Conservation (phyloP, 2,797 vertebrate genomes). For the Hyperoplus lanceolatus region DNA sequence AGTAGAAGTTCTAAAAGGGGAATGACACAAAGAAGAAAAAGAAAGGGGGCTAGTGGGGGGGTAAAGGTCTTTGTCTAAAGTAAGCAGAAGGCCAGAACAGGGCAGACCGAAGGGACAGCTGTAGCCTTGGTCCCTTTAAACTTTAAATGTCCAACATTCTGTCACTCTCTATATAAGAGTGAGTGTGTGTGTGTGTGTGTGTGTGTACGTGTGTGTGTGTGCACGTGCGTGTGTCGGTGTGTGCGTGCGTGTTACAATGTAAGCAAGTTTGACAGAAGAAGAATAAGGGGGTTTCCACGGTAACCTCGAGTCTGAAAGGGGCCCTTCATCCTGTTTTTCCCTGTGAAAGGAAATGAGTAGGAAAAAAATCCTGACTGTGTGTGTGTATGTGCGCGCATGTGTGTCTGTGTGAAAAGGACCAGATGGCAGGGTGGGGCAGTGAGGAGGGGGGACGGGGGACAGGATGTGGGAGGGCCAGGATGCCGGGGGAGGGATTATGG, state of each 20-base stretch:
- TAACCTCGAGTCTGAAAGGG: constrained; percentile 85
- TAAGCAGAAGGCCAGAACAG: constrained; percentile 64
- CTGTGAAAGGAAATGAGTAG: constrained; percentile 85
- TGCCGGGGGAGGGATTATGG: constrained; percentile 72
- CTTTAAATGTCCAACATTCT: constrained; percentile 85
- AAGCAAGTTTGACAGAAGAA: constrained; percentile 77
- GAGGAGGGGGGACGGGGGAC: constrained; percentile 75
- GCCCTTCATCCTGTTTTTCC: constrained; percentile 87
- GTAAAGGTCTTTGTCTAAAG: constrained; percentile 69
- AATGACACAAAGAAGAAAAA: constrained; percentile 31
- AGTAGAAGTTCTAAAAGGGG: background rate
- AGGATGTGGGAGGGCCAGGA: constrained; percentile 81
- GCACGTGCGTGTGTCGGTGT: constrained; percentile 24
- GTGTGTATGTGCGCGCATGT: constrained; percentile 58
- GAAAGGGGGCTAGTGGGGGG: constrained; percentile 18
- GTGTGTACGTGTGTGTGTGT: constrained; percentile 42
- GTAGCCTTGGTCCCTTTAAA: constrained; percentile 84
- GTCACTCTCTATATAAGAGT: constrained; percentile 63
- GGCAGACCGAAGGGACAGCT: constrained; percentile 79
- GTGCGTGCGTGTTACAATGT: constrained; percentile 49
- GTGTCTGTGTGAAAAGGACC: constrained; percentile 80
- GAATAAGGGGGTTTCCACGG: constrained; percentile 83
- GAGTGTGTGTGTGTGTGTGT: constrained; percentile 32
- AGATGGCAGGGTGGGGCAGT: constrained; percentile 88
- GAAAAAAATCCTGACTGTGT: constrained; percentile 73